A percentile compares a stretch with the other conserved stretches of the same genome.
Evolutionary conservation across 2,113 vertebrate genomes (phyloP).

Genomic region (Cervus canadensis): DNA sequence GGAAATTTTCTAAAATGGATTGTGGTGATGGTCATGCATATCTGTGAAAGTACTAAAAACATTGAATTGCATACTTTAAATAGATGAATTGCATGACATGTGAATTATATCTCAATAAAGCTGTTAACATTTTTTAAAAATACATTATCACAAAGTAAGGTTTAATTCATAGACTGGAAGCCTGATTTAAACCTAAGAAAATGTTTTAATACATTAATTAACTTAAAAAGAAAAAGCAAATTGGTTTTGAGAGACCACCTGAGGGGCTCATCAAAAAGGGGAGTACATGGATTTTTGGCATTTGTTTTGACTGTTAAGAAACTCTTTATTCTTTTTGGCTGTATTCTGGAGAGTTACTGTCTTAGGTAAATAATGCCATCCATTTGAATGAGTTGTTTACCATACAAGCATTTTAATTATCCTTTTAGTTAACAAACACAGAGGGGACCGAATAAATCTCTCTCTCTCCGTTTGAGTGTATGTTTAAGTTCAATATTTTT

Average conservation of each 20-base stretch:
- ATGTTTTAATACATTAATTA: not conserved
- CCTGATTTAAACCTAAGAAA: not conserved
- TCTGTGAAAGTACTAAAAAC: not conserved
- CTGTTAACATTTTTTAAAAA: not conserved
- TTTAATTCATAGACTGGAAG: not conserved
- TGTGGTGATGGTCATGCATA: not conserved
- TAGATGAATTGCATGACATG: not conserved
- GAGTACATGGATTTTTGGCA: not conserved
- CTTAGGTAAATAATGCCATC: not conserved
- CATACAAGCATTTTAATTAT: not conserved
- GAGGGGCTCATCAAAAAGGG: not conserved
- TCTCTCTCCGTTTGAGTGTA: not conserved
- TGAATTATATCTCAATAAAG: slow-evolving; percentile 4
- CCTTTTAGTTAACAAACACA: not conserved
- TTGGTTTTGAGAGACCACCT: not conserved
- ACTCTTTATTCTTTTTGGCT: not conserved
- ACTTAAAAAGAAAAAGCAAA: not conserved
- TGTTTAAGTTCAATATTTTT: not conserved
- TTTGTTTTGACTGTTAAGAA: not conserved
- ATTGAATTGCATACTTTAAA: not conserved
- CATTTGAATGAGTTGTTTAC: not conserved
- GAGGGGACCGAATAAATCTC: not conserved
- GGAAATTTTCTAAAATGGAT: not conserved
- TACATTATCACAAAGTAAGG: not conserved
- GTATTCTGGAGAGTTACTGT: not conserved